Evolutionary conservation across 2,888 invertebrate species (phyloP), one percentile per base, ranked within the genome.

Genomic region (Liodrosophila aerea): DNA sequence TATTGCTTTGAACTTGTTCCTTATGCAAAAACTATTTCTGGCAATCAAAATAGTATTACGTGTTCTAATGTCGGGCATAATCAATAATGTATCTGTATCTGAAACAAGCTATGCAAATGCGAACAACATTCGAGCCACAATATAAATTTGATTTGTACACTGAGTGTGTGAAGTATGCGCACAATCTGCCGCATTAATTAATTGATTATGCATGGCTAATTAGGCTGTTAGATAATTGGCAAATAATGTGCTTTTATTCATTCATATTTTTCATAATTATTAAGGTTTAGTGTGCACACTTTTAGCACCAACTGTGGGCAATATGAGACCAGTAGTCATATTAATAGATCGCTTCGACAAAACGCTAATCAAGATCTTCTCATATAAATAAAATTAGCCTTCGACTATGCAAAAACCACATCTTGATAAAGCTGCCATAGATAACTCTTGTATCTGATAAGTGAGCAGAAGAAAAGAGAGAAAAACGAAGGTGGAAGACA

Each of bases 81-180:
- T 60, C 63, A 31, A 64, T 46, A 52, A 60, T 52, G 30, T 56
- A 50, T 62, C 40, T 44, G 22, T n/a, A n/a, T 22, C 22, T 22
- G 3, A 73, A 80, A 80, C 77, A 58, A 37, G 77, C 66, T 77
- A 80, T 77, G 81, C 77, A 67, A 80, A 77, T 77, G 54, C 37
- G 30, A 52, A 50, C 46, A 44, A 46, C 30, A 47, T 15, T 9
- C 46, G 18, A 54, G 41, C 41, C 13, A 30, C 46, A 61, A 53
- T 33, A 52, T 40, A 40, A 46, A 15, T 45, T 39, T 29, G 5
- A 30, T 49, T 52, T 41, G 13, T 7, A 68, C 54, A 68, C 36
- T 68, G 33, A 7, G 36, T 34, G 0, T 8, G 1, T 5, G 0
- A 63, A 58, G 46, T 67, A 5, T n/a, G 1, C 9, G 9, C 15